Conservation (phyloP, 2,797 vertebrate species). For the Acestrorhynchus altus region DNA sequence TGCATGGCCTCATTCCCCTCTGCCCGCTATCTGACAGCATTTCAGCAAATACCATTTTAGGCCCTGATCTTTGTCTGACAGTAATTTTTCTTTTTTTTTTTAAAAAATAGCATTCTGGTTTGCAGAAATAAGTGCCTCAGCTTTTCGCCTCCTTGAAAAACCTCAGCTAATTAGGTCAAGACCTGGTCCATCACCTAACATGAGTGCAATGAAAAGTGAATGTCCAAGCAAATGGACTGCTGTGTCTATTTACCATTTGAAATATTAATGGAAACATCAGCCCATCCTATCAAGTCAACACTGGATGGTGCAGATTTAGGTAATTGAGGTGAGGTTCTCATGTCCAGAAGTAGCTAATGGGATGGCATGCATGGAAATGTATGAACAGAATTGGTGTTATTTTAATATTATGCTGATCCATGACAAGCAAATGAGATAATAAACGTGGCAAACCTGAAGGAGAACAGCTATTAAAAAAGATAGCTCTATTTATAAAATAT, state of each 20-base stretch:
- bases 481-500: no score
- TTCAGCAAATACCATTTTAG: constrained; percentile 40
- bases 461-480: not conserved
- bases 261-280: constrained; percentile 56
- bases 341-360: constrained; percentile 3
- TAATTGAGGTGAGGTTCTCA: constrained; percentile 22
- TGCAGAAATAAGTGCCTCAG: constrained; percentile 25
- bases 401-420: constrained; percentile 1
- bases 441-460: not conserved
- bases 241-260: constrained; percentile 48
- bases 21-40: constrained; percentile 49
- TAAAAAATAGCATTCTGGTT: not conserved
- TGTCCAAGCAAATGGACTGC: constrained; percentile 42
- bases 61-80: constrained; percentile 40
- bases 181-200: constrained; percentile 34
- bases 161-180: constrained; percentile 44
- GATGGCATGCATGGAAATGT: constrained; percentile 13
- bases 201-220: constrained; percentile 44
- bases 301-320: constrained; percentile 24
- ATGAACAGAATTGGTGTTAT: constrained; percentile 9
- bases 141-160: constrained; percentile 29
- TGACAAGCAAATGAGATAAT: constrained; percentile 6
- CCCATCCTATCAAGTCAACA: constrained; percentile 37
- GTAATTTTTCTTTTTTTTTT: not conserved
- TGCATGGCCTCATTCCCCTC: constrained; percentile 39